Base-by-base conservation (phyloP, 2,797 vertebrate genomes). In the Scomberomorus guttatus region DNA sequence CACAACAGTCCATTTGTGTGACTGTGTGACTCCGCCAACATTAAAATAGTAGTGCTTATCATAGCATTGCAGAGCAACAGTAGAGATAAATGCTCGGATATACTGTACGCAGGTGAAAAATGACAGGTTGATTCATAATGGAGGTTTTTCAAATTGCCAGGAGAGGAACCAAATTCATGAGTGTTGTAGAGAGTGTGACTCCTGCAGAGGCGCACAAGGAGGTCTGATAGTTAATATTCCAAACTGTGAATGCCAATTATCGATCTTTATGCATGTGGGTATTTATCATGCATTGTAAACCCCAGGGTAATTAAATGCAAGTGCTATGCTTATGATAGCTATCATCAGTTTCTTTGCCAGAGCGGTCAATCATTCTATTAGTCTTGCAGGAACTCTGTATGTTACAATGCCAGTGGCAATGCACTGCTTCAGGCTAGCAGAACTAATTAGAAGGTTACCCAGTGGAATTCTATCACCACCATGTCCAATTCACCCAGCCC, bases 371-470 rank as follows among this genome's bases (percentile, higher is more conserved):
- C 94, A 95, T 93, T 93, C 88, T 79, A 92, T 93, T 91, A 91
- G 83, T 80, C 90, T 92, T 90, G 85, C 87, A 93, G 93, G 86
- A 93, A 91, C 85, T 91, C 87, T 88, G 91, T 83, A 80, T 90
- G 92, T 89, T 85, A 73, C 61, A 74, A 85, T 89, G 92, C 94
- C 90, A 81, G 85, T 91, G 92, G 93, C 94, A 85, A 92, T 87
- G 79, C 83, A 83, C 54, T 56, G 90, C 94, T 93, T 87, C 80
- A 56, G 93, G 95, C 94, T 83, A 87, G 87, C 87, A 92, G 90
- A 94, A 92, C 93, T 95, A 95, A 96, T 96, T 96, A 95, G 94
- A 91, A 92, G 92, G 87, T 94, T 89, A 89, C 95, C 94, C 94
- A 80, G 84, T 85, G 94, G 95, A 95, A 95, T 95, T 94, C 90